Conservation (phyloP, 2,113 vertebrate genomes). For the Erpornis zantholeuca region DNA sequence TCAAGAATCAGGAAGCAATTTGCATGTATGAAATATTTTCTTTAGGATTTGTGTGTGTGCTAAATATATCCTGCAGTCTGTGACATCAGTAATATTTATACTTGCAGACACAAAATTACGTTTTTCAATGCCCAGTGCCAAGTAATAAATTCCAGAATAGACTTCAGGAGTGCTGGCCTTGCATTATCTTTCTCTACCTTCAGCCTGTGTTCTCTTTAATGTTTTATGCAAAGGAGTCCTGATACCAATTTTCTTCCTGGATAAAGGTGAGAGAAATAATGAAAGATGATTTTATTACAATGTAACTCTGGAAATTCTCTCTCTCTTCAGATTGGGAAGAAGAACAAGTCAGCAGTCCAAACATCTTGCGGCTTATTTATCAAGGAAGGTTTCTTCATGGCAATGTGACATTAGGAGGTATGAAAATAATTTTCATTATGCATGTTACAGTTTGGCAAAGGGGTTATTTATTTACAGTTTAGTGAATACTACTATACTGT, state of each 20-base stretch:
- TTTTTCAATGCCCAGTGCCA: not conserved
- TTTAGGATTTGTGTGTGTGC: not conserved
- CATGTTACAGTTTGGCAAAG: not conserved
- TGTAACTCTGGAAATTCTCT: slow-evolving; percentile 3
- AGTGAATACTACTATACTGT: not conserved
- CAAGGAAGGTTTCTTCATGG: slow-evolving; percentile 98
- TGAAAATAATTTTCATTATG: not conserved
- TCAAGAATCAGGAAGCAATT: not conserved
- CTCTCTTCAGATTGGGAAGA: slow-evolving; percentile 91
- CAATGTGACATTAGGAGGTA: slow-evolving; percentile 98
- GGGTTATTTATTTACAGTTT: not conserved
- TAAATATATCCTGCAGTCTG: not conserved
- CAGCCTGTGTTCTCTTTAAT: not conserved
- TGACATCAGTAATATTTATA: not conserved
- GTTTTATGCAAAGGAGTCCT: not conserved
- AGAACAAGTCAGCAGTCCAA: slow-evolving; percentile 97
- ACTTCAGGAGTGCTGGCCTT: not conserved
- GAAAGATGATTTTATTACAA: not conserved
- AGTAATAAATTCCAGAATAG: not conserved
- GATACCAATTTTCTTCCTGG: not conserved
- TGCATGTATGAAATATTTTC: not conserved
- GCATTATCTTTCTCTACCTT: not conserved
- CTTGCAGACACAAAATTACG: not conserved
- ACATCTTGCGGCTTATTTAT: slow-evolving; percentile 97
- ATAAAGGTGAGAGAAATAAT: not conserved